phyloP scores from a whole-genome alignment of 1,140 invertebrate genomes.

The Drosophila elegans region DNA sequence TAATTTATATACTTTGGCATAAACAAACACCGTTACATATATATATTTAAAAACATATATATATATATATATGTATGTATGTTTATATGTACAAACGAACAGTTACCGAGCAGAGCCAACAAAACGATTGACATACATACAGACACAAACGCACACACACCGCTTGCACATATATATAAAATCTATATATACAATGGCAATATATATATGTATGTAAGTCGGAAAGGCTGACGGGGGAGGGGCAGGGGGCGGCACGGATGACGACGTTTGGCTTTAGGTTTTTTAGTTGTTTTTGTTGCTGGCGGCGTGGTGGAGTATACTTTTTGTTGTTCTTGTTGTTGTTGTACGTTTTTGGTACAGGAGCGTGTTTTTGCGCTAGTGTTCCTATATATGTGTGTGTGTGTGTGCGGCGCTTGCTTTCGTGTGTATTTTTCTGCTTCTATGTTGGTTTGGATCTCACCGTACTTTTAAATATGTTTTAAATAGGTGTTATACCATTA shows the following conservation, averaged over 20 bases:
- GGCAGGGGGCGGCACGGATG: slow-evolving; percentile 59
- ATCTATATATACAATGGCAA: slow-evolving; percentile 61
- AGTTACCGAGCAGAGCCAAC: slow-evolving; percentile 76
- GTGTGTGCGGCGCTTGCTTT: slow-evolving; percentile 36
- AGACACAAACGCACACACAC: slow-evolving; percentile 44
- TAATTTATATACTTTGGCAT: slow-evolving; percentile 36
- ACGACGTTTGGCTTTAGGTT: slow-evolving; percentile 68
- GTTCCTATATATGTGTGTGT: slow-evolving; percentile 33
- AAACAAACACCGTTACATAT: slow-evolving; percentile 41
- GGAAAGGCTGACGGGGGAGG: slow-evolving; percentile 9
- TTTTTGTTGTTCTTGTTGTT: slow-evolving; percentile 37
- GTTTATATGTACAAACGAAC: slow-evolving; percentile 61
- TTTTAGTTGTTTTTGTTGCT: slow-evolving; percentile 66
- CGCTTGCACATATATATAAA: slow-evolving; percentile 40
- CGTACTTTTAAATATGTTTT: slow-evolving; percentile 24
- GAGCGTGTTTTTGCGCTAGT: slow-evolving; percentile 78
- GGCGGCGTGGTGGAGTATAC: slow-evolving; percentile 71
- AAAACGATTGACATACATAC: slow-evolving; percentile 77
- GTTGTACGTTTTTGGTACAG: slow-evolving; percentile 64
- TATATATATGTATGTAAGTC: slow-evolving; percentile 20
- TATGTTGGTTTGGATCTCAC: slow-evolving; percentile 26
- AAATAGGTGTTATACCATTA: neutral
- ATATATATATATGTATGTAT: slow-evolving; percentile 25
- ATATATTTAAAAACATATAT: slow-evolving; percentile 26
- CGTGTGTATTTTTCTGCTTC: slow-evolving; percentile 45